These are phyloP conservation scores for Brienomyrus brachyistius DNA, from an alignment of 2,113 vertebrate genomes.

Conservation along the genomic window DNA sequence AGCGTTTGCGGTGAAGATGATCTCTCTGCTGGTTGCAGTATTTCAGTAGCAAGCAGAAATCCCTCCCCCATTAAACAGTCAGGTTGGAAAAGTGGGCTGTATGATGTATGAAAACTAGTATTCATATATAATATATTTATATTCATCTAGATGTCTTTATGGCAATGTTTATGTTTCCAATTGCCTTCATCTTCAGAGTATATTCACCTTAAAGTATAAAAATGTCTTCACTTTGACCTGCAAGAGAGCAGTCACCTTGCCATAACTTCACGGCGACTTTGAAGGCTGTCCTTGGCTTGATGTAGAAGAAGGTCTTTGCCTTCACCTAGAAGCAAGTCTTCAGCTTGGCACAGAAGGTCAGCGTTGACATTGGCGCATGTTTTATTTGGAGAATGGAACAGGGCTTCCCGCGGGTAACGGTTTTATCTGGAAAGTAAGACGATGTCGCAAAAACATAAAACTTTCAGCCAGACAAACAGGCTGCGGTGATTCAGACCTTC, in stretches of 20 bases:
- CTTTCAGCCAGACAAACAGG: neutral
- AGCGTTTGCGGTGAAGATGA: neutral
- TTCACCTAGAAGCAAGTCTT: neutral
- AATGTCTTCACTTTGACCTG: neutral
- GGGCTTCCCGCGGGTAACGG: neutral
- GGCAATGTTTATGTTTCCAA: neutral
- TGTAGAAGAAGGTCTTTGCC: neutral
- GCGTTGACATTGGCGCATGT: neutral
- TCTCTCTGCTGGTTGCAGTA: neutral
- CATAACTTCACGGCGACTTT: neutral
- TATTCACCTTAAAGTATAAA: neutral
- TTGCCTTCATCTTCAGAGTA: neutral
- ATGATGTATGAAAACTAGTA: neutral
- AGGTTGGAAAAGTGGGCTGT: neutral
- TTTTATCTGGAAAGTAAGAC: neutral
- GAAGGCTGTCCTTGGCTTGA: neutral
- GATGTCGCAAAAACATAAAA: neutral
- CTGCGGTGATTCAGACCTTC: neutral
- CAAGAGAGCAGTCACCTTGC: neutral
- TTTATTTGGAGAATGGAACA: neutral
- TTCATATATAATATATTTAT: neutral
- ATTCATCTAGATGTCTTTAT: neutral
- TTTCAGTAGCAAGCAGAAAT: neutral
- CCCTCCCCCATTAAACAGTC: neutral
- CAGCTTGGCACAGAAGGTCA: neutral